Evolutionary conservation across 2,888 invertebrate genomes (phyloP).

Genomic region (Lepidonotus clava): DNA sequence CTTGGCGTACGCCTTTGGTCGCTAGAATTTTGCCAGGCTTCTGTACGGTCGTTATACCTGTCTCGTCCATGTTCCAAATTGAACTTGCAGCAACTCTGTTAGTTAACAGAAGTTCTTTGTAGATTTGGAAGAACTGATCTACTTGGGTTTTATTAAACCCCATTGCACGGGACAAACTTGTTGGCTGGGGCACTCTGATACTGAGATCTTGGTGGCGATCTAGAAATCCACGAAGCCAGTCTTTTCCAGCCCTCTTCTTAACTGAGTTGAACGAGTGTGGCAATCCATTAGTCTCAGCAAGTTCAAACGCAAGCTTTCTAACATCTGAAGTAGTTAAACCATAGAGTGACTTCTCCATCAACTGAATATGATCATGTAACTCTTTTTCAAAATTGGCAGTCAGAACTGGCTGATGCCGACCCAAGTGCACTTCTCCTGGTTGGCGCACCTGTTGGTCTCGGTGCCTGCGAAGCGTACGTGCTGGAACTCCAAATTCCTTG

Average conservation of each 20-base stretch:
- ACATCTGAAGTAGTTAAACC: slow-evolving; percentile 58
- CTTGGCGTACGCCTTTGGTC: slow-evolving; percentile 55
- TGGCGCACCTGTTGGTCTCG: slow-evolving; percentile 47
- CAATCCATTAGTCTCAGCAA: slow-evolving; percentile 60
- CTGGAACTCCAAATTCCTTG: slow-evolving; percentile 17
- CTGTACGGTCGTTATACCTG: slow-evolving; percentile 62
- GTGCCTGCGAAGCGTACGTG: slow-evolving; percentile 51
- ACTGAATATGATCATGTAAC: slow-evolving; percentile 40
- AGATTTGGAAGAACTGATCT: neutral
- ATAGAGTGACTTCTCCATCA: slow-evolving; percentile 59
- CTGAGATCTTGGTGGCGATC: slow-evolving; percentile 58
- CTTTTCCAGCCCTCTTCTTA: slow-evolving; percentile 62
- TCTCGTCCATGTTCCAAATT: slow-evolving; percentile 64
- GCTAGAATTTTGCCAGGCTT: slow-evolving; percentile 60
- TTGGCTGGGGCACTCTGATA: slow-evolving; percentile 61
- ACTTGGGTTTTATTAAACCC: slow-evolving; percentile 63
- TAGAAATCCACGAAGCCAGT: slow-evolving; percentile 63
- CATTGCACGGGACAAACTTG: slow-evolving; percentile 61
- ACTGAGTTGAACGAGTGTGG: slow-evolving; percentile 60
- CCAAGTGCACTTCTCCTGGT: slow-evolving; percentile 57
- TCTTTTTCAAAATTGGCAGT: slow-evolving; percentile 23
- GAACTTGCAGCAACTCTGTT: neutral
- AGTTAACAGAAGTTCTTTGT: slow-evolving; percentile 29
- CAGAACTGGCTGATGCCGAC: slow-evolving; percentile 27
- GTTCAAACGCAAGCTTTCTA: slow-evolving; percentile 60